Conservation (phyloP, 2,888 invertebrate species). For the Cheilosia urbana region DNA sequence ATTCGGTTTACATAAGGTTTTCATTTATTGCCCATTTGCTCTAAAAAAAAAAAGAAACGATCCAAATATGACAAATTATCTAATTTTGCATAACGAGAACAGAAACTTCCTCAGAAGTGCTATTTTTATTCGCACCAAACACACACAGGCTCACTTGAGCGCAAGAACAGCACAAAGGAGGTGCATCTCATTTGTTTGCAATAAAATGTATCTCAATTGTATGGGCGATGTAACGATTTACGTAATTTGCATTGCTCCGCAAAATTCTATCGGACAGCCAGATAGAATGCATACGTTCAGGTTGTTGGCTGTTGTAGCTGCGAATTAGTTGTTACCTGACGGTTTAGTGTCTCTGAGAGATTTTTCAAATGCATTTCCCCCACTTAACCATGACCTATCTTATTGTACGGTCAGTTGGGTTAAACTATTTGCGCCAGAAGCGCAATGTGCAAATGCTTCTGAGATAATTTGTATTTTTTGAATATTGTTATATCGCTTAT, state of each 20-base stretch:
- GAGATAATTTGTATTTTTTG: background rate
- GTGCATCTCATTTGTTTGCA: background rate
- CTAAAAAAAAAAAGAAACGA: background rate
- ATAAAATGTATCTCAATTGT: slow-evolving; percentile 38
- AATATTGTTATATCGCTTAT: background rate
- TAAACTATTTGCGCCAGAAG: slow-evolving; percentile 47
- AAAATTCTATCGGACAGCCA: slow-evolving; percentile 5
- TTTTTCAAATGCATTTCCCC: slow-evolving; percentile 42
- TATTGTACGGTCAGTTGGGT: slow-evolving; percentile 53
- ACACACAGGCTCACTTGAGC: background rate
- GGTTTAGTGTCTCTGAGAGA: background rate
- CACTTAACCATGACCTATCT: slow-evolving; percentile 65
- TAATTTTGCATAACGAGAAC: slow-evolving; percentile 17
- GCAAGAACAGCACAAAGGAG: background rate
- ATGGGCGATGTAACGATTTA: slow-evolving; percentile 17
- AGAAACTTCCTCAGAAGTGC: slow-evolving; percentile 40
- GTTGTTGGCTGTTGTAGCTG: background rate
- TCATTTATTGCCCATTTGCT: background rate
- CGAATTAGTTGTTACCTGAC: background rate
- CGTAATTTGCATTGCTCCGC: slow-evolving; percentile 29
- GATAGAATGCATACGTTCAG: background rate
- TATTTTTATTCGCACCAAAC: slow-evolving; percentile 8
- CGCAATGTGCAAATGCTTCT: slow-evolving; percentile 2
- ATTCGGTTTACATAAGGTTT: slow-evolving; percentile 16
- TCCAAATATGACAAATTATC: slow-evolving; percentile 28